Evolutionary conservation across 1,140 invertebrate species (phyloP), one percentile per base, ranked within the genome.

Genomic region (Zeugodacus cucurbitae): DNA sequence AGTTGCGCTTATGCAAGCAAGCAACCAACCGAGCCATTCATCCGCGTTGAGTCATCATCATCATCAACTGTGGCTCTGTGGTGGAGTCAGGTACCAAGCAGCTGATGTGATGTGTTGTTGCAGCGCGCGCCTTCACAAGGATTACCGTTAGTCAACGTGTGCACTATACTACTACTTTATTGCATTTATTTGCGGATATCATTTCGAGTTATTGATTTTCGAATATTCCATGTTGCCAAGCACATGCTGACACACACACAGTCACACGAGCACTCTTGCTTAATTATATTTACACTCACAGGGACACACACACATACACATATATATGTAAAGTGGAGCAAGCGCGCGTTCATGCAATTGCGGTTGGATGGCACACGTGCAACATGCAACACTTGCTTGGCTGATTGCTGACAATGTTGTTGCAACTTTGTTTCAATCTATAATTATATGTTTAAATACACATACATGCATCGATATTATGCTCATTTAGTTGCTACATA

Each of bases 151-250:
- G 74, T 82, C 74, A 14, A 82, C n/a, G 41, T 82, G n/a, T 82
- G 37, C 14, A 29, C 41, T n/a, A n/a, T n/a, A n/a, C n/a, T n/a
- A n/a, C n/a, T 54, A 20, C 44, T 82, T 82, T 82, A 82, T 82
- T 54, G 74, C 44, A 82, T 48, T 82, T 82, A 54, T 82, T 82
- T 82, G 74, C 74, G 44, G 74, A 82, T 54, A 54, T 82, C 74
- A 82, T 82, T 82, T 54, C 41, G 74, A 82, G n/a, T 82, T 82
- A 82, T 82, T 82, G 74, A 82, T 82, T 82, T 82, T 82, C 44
- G 74, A 82, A 54, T 82, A 82, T 82, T 82, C 22, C n/a, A n/a
- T 48, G 41, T 48, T 44, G 74, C 41, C 4, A 26, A 14, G 41
- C 6, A 48, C n/a, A 48, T 14, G n/a, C n/a, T n/a, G n/a, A 37